Evolutionary conservation across 1,140 invertebrate species (phyloP).

Genomic region (Drosophila obscura): DNA sequence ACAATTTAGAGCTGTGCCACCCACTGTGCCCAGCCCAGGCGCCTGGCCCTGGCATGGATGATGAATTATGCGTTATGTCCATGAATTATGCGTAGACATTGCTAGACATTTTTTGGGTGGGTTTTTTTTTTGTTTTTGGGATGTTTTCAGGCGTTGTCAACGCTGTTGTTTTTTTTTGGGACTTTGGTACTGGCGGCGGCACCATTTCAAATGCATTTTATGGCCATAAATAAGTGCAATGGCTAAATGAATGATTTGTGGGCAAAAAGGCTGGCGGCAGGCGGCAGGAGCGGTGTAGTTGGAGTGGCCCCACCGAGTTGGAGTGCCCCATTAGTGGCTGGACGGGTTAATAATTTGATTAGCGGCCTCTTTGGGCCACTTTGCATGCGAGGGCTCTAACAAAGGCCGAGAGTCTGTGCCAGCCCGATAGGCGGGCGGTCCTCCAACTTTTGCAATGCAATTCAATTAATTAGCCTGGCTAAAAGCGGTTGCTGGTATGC

Average conservation of each 20-base stretch:
- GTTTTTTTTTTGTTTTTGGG: conserved; percentile 12
- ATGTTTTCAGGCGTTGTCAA: conserved; percentile 56
- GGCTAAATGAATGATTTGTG: conserved; percentile 34
- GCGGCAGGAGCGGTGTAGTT: conserved; percentile 10
- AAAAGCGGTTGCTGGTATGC: conserved; percentile 13
- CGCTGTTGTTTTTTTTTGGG: conserved; percentile 17
- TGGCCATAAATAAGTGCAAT: conserved; percentile 61
- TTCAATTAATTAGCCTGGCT: conserved; percentile 73
- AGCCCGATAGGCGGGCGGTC: conserved; percentile 32
- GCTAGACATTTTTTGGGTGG: conserved; percentile 4
- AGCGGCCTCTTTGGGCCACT: conserved; percentile 37
- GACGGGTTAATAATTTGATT: conserved; percentile 67
- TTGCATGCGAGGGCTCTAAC: conserved; percentile 48
- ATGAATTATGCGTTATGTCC: conserved; percentile 73
- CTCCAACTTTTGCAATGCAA: conserved; percentile 47
- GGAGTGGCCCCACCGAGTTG: conserved; percentile 23
- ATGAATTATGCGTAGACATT: conserved; percentile 72
- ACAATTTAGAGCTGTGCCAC: conserved; percentile 1
- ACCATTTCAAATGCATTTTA: conserved; percentile 72
- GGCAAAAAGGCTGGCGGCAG: background rate
- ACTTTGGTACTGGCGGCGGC: conserved; percentile 37
- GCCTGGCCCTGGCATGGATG: conserved; percentile 2
- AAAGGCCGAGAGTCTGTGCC: conserved; percentile 48
- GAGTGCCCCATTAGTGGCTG: conserved; percentile 4
- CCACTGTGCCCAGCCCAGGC: conserved; percentile 51